Conservation (phyloP, 2,113 vertebrate genomes). For the Tamias sibiricus region DNA sequence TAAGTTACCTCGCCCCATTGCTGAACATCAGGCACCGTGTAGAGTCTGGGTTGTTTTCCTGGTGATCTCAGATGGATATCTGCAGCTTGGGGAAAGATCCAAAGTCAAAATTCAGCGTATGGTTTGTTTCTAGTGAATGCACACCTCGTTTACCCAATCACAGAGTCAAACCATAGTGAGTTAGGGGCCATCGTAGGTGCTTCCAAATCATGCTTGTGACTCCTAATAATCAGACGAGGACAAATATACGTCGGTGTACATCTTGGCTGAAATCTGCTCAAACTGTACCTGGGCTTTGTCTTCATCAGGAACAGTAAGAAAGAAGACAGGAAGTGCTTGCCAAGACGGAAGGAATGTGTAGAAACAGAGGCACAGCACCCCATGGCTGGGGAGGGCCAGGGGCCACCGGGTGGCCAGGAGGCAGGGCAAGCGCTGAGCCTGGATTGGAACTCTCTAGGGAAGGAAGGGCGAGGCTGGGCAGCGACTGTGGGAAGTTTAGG, state of each 20-base stretch:
- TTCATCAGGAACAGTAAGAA: neutral
- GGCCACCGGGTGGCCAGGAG: neutral
- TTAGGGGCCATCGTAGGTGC: neutral
- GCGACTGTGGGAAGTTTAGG: too few species aligned
- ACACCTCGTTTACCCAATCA: too few species aligned
- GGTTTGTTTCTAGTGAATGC: neutral
- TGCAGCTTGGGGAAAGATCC: neutral
- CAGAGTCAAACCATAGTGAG: neutral
- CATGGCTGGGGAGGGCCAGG: too few species aligned
- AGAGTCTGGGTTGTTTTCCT: neutral
- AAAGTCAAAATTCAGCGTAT: neutral
- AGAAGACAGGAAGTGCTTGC: neutral
- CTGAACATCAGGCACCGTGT: neutral
- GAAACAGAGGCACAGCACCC: fast-evolving
- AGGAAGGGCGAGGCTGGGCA: neutral
- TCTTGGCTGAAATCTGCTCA: neutral
- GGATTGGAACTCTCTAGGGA: neutral
- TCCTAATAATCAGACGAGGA: neutral
- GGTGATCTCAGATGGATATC: neutral
- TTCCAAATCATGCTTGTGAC: neutral
- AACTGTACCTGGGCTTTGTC: neutral
- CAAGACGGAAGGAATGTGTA: neutral
- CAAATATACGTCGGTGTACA: neutral
- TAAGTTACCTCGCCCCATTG: fast-evolving
- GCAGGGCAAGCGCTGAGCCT: fast-evolving